These are phyloP conservation scores for Macrobrachium rosenbergii DNA, from an alignment of 1,140 invertebrate genomes.

Conservation along the genomic window DNA sequence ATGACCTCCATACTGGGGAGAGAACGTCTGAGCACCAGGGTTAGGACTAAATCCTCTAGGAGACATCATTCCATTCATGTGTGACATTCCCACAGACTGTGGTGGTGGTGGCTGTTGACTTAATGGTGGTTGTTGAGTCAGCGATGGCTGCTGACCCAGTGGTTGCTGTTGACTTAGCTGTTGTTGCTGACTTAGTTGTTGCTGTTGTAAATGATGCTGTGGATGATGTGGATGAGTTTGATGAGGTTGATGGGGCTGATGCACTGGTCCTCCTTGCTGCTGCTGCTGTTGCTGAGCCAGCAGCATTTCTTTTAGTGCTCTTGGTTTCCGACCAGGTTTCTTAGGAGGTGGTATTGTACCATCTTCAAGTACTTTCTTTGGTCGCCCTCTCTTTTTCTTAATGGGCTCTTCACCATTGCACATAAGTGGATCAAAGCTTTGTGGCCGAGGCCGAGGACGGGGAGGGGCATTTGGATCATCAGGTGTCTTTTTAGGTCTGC, in stretches of 20 bases:
- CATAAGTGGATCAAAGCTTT: slow-evolving; percentile 65
- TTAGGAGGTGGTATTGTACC: slow-evolving; percentile 68
- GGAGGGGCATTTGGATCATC: slow-evolving; percentile 67
- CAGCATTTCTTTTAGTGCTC: slow-evolving; percentile 66
- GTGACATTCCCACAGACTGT: slow-evolving; percentile 55
- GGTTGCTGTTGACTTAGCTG: slow-evolving; percentile 54
- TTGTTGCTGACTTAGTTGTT: slow-evolving; percentile 17
- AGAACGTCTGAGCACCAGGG: slow-evolving; percentile 63
- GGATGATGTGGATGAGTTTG: slow-evolving; percentile 4
- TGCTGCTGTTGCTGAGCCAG: slow-evolving; percentile 23
- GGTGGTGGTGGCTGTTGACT: slow-evolving; percentile 41
- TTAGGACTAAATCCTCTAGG: slow-evolving; percentile 62
- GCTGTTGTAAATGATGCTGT: slow-evolving; percentile 35
- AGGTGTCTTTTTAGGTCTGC: slow-evolving; percentile 68
- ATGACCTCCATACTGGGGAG: slow-evolving; percentile 61
- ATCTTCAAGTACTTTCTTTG: slow-evolving; percentile 85
- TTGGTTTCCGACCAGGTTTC: slow-evolving; percentile 63
- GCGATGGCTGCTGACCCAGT: slow-evolving; percentile 66
- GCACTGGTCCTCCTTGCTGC: neutral
- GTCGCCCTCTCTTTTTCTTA: slow-evolving; percentile 84
- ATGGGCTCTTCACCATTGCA: slow-evolving; percentile 69
- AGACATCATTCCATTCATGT: slow-evolving; percentile 66
- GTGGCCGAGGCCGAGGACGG: slow-evolving; percentile 66
- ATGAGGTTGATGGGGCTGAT: too few relatives aligned
- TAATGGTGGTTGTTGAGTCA: slow-evolving; percentile 27